Percentiles rank a stretch among this genome's conserved stretches.
These are phyloP conservation scores for Drosophila melanogaster DNA, from an alignment of 1,140 invertebrate species.

Conservation along the genomic window DNA sequence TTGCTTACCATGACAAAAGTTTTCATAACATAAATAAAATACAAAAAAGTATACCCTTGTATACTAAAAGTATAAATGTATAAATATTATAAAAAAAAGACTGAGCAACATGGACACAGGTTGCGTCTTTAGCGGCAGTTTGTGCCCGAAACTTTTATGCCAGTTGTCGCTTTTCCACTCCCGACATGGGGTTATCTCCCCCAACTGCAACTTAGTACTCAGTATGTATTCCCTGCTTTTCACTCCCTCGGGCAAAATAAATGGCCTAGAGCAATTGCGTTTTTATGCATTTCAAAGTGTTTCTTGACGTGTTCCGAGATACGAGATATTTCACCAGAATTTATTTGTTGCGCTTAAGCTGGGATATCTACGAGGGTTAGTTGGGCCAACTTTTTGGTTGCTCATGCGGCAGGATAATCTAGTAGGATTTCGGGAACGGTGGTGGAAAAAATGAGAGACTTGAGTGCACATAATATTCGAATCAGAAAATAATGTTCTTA, in stretches of 20 bases:
- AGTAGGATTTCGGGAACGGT: constrained; percentile 8
- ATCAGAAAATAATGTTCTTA: no score
- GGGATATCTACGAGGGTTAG: constrained; percentile 1
- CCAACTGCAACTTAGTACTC: background rate
- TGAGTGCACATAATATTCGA: background rate
- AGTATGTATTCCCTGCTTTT: background rate
- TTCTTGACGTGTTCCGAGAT: constrained; percentile 65
- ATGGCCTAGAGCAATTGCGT: constrained; percentile 66
- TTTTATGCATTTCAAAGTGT: constrained; percentile 78
- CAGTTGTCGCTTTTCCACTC: constrained; percentile 49
- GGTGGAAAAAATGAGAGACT: background rate
- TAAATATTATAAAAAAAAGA: background rate
- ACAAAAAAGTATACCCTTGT: background rate
- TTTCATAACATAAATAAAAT: no score
- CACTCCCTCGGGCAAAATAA: constrained; percentile 14
- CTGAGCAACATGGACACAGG: constrained; percentile 28
- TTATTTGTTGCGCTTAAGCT: constrained; percentile 46
- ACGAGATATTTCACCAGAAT: constrained; percentile 45
- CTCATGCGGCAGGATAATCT: constrained; percentile 25
- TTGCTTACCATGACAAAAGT: no score
- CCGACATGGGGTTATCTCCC: constrained; percentile 7
- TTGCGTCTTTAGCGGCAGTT: constrained; percentile 62
- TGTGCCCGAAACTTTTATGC: constrained; percentile 36
- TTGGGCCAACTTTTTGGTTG: background rate
- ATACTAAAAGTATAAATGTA: background rate